Percentiles rank a stretch among this genome's conserved stretches.
Conservation (phyloP, 2,888 invertebrate genomes). For the Hermaeophaga mercurialis region DNA sequence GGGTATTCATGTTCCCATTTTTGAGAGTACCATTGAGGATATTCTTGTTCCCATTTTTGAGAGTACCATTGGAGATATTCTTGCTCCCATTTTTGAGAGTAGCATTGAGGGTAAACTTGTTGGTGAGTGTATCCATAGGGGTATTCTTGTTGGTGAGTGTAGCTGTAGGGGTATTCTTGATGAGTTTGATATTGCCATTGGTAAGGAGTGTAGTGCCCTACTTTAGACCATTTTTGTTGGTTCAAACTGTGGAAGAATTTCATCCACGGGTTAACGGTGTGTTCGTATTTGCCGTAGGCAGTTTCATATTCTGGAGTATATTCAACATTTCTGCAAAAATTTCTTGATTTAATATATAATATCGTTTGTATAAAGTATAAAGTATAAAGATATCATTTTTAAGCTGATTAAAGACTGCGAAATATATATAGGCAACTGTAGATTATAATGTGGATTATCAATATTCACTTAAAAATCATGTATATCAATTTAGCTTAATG, state of each 20-base stretch:
- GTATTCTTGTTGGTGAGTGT: not conserved
- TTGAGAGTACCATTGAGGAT: not conserved
- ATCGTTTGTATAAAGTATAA: not conserved
- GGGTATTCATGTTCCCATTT: not conserved
- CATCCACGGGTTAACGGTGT: not conserved
- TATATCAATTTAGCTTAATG: too few species aligned
- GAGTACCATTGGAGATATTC: not conserved
- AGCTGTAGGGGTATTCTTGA: not conserved
- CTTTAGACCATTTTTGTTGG: not conserved
- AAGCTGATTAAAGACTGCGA: too few species aligned
- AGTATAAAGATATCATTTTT: too few species aligned
- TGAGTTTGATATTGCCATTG: not conserved
- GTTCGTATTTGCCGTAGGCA: not conserved
- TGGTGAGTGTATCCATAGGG: not conserved
- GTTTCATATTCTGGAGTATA: not conserved
- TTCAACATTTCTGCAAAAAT: too few species aligned
- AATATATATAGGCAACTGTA: too few species aligned
- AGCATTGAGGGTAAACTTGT: not conserved
- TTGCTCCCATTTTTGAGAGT: not conserved
- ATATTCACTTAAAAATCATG: too few species aligned
- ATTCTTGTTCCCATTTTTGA: not conserved
- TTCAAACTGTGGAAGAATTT: not conserved
- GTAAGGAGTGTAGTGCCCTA: too few species aligned
- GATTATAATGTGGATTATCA: too few species aligned
- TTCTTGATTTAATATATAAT: too few species aligned